A percentile compares a stretch with the other conserved stretches of the same genome.
Conservation (phyloP, 2,797 vertebrate species). For the Micromesistius poutassou region DNA sequence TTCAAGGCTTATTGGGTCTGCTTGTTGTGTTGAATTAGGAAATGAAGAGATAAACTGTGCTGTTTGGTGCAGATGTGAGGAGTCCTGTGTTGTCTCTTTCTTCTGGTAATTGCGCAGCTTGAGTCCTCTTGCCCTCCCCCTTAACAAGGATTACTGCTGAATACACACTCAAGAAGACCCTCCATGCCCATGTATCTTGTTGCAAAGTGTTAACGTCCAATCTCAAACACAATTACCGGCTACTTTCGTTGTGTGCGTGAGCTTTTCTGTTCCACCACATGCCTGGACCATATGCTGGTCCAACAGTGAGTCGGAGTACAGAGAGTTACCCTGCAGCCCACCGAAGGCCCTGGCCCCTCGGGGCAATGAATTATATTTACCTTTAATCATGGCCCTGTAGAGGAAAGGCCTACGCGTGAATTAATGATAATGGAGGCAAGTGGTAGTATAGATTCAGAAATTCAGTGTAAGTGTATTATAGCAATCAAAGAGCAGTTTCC, state of each 20-base stretch:
- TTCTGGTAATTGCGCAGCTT: constrained; percentile 65
- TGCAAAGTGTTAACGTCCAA: constrained; percentile 57
- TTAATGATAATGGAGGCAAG: constrained; percentile 44
- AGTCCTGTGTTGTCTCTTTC: constrained; percentile 50
- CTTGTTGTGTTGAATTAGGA: constrained; percentile 52
- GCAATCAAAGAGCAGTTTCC: constrained; percentile 30
- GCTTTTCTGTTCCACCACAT: constrained; percentile 57
- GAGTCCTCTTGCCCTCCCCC: constrained; percentile 51
- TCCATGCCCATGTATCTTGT: constrained; percentile 48
- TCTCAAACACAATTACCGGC: constrained; percentile 61
- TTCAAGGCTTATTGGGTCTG: constrained; percentile 36
- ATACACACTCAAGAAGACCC: constrained; percentile 55
- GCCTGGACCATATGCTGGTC: constrained; percentile 60
- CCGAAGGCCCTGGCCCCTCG: constrained; percentile 48
- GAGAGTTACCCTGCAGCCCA: constrained; percentile 43
- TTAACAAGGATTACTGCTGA: constrained; percentile 47
- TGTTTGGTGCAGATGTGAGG: constrained; percentile 58
- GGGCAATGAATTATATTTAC: constrained; percentile 63
- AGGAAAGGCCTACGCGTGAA: constrained; percentile 47
- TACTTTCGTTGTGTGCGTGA: constrained; percentile 51
- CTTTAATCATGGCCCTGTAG: constrained; percentile 59
- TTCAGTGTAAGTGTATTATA: constrained; percentile 13
- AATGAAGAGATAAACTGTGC: constrained; percentile 52
- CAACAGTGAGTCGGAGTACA: constrained; percentile 45
- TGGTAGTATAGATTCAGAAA: neutral